Percentiles rank a stretch among this genome's conserved stretches.
phyloP scores from a whole-genome alignment of 2,888 invertebrate species.

The Aspidapion aeneum region DNA sequence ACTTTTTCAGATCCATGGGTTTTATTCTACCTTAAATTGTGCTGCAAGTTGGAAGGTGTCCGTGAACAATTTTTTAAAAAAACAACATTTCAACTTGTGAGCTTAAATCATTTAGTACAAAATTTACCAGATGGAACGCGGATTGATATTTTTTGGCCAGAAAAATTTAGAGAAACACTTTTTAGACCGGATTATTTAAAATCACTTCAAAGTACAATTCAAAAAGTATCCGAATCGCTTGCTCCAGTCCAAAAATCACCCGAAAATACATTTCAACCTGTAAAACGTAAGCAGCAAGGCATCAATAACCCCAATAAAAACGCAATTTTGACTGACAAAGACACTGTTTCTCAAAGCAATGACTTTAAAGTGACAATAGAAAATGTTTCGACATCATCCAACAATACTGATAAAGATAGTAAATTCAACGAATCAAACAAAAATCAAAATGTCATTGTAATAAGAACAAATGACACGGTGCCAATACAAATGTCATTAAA shows the following conservation, averaged over 20 bases:
- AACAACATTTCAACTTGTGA: conserved; percentile 11
- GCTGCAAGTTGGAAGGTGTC: conserved; percentile 19
- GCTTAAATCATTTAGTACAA: conserved; percentile 10
- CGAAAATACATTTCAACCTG: background rate
- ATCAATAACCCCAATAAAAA: background rate
- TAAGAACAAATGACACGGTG: background rate
- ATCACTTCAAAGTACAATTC: background rate
- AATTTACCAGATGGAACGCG: conserved; percentile 10
- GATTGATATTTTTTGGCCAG: conserved; percentile 15
- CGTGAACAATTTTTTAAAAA: conserved; percentile 7
- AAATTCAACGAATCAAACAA: background rate
- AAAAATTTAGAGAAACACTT: conserved; percentile 1
- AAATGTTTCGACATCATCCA: background rate
- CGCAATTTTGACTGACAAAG: background rate
- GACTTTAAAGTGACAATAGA: background rate
- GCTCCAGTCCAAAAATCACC: background rate
- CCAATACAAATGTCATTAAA: background rate
- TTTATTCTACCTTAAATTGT: conserved; percentile 18
- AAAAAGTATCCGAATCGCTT: background rate
- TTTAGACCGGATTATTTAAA: conserved; percentile 4
- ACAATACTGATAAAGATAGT: background rate
- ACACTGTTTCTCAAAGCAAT: background rate
- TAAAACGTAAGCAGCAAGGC: background rate
- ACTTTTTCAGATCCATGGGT: conserved; percentile 15
- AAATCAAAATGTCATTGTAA: background rate